A percentile compares a stretch with the other conserved stretches of the same genome.
phyloP scores from a whole-genome alignment of 2,888 invertebrate genomes.

The Troides helena region DNA sequence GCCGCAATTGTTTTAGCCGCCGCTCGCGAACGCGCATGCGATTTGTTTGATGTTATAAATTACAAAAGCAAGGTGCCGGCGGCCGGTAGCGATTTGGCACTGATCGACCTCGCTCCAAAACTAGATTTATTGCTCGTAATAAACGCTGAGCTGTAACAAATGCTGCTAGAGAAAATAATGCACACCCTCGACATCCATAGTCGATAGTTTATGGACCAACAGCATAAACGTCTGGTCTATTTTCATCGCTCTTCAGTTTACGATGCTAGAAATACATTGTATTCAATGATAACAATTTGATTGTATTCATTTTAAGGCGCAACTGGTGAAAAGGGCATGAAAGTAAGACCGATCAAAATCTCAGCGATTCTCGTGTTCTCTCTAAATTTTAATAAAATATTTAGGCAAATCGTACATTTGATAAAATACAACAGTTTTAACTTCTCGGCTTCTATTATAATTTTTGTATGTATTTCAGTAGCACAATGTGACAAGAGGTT shows the following conservation, averaged over 20 bases:
- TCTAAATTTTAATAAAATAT: background rate
- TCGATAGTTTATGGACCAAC: conserved; percentile 41
- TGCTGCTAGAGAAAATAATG: conserved; percentile 43
- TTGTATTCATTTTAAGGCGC: background rate
- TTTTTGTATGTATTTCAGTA: too few relatives aligned
- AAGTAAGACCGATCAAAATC: too few relatives aligned
- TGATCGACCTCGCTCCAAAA: conserved; percentile 62
- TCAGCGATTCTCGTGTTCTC: background rate
- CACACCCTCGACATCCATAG: conserved; percentile 40
- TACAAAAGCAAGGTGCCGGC: conserved; percentile 30
- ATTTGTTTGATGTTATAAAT: conserved; percentile 28
- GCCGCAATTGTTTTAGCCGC: conserved; percentile 20
- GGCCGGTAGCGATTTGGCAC: conserved; percentile 39
- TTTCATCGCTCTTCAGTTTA: conserved; percentile 33
- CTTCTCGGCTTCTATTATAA: too few relatives aligned
- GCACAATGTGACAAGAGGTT: too few relatives aligned
- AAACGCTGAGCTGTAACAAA: conserved; percentile 46
- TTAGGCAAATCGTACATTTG: too few relatives aligned
- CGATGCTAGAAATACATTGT: background rate
- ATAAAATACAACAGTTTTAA: too few relatives aligned
- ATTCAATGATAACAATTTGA: background rate
- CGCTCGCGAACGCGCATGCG: conserved; percentile 9
- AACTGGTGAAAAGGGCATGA: background rate
- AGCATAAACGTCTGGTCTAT: conserved; percentile 42
- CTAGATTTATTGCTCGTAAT: conserved; percentile 63